phyloP scores from a whole-genome alignment of 2,888 invertebrate species.

The Troides helena region DNA sequence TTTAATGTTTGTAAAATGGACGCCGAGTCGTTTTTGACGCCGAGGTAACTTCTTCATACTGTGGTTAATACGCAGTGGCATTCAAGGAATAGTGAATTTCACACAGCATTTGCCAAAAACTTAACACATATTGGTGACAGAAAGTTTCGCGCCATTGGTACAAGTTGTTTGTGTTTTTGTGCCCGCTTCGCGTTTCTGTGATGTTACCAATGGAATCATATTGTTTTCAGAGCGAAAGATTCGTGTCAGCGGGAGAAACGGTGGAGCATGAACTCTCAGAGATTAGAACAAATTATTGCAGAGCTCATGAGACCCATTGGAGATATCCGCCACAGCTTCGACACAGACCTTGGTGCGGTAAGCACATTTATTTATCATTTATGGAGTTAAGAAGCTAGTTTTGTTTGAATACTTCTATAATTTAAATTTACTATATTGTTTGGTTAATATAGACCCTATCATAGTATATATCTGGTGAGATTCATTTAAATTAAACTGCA shows the following conservation, averaged over 20 bases:
- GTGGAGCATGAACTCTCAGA: slow-evolving; percentile 73
- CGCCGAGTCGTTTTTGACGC: slow-evolving; percentile 57
- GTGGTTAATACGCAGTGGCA: slow-evolving; percentile 16
- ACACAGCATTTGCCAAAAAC: slow-evolving; percentile 41
- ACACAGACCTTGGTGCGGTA: slow-evolving; percentile 69
- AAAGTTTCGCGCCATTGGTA: slow-evolving; percentile 70
- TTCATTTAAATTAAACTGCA: too few species aligned
- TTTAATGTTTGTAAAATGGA: slow-evolving; percentile 75
- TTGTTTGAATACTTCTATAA: too few species aligned
- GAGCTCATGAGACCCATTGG: slow-evolving; percentile 70
- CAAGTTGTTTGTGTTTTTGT: slow-evolving; percentile 43
- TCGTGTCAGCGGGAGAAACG: slow-evolving; percentile 59
- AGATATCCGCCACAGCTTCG: slow-evolving; percentile 66
- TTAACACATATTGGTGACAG: slow-evolving; percentile 61
- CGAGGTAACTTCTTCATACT: slow-evolving; percentile 49
- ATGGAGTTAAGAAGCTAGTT: too few species aligned
- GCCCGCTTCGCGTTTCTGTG: slow-evolving; percentile 53
- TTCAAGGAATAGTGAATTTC: slow-evolving; percentile 33
- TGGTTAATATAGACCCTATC: too few species aligned
- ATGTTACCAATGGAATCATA: slow-evolving; percentile 63
- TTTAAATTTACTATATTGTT: too few species aligned
- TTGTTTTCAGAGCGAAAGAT: slow-evolving; percentile 61
- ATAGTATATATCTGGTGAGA: too few species aligned
- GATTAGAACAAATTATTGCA: slow-evolving; percentile 70
- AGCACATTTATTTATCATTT: slow-evolving; percentile 38